These are phyloP conservation scores for Entomobrya multifasciata DNA, from an alignment of 2,888 invertebrate species.

Conservation along the genomic window DNA sequence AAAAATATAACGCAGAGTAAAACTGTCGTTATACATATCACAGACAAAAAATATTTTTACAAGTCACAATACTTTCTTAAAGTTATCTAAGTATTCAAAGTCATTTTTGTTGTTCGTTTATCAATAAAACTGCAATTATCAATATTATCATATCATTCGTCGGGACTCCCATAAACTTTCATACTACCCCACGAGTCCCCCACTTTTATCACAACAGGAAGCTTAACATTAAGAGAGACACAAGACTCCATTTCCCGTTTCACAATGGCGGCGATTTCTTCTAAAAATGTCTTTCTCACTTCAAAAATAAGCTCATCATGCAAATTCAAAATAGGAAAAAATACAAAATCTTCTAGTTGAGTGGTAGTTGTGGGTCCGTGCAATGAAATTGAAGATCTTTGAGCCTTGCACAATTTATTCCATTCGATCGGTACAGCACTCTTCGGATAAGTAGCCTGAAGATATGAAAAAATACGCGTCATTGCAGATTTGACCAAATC, in stretches of 20 bases:
- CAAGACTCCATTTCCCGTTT: conserved; percentile 91
- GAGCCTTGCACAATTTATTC: no score
- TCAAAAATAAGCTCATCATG: conserved; percentile 99
- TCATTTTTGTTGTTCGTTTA: no score
- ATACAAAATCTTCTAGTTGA: conserved; percentile 80
- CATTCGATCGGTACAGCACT: conserved; percentile 61
- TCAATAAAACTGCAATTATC: no score
- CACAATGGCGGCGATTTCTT: conserved; percentile 85
- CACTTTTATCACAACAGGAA: conserved; percentile 92
- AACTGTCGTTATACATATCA: no score
- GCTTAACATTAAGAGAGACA: conserved; percentile 87
- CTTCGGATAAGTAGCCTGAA: conserved; percentile 82
- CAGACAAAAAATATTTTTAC: no score
- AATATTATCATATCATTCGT: no score
- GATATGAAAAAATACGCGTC: conserved; percentile 87
- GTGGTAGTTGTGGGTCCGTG: conserved; percentile 6
- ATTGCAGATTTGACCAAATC: conserved; percentile 97
- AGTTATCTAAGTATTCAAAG: no score
- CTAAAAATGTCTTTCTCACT: conserved; percentile 83
- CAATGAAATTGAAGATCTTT: no score
- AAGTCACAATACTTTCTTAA: no score
- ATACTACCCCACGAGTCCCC: conserved; percentile 90
- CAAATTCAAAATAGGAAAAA: conserved; percentile 91
- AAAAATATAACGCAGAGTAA: no score
- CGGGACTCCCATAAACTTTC: conserved; percentile 16